phyloP scores from a whole-genome alignment of 2,113 vertebrate species.

The Tricholaema leucomelas region DNA sequence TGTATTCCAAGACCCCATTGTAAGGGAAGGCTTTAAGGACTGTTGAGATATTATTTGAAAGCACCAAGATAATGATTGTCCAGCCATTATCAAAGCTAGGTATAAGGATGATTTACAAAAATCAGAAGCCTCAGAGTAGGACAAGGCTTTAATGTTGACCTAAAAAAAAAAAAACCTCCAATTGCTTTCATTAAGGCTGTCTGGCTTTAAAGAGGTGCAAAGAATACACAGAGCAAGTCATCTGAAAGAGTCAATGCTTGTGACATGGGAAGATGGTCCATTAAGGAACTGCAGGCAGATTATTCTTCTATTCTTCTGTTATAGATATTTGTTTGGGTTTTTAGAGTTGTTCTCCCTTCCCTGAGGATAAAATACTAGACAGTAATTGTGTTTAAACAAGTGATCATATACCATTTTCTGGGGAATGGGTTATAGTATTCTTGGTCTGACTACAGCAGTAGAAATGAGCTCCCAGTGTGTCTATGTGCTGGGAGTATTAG shows the following conservation, averaged over 20 bases:
- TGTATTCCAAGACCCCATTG: constrained; percentile 27
- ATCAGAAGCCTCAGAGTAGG: neutral
- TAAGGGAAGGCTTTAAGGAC: neutral
- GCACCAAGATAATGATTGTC: constrained; percentile 5
- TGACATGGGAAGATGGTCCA: neutral
- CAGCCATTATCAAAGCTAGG: neutral
- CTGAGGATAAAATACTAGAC: neutral
- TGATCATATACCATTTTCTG: neutral
- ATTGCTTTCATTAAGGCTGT: neutral
- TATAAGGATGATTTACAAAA: neutral
- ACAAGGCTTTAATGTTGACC: neutral
- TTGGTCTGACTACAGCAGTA: neutral
- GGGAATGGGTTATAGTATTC: neutral
- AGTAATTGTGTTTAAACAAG: neutral
- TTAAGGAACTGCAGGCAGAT: neutral
- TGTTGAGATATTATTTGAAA: constrained; percentile 10
- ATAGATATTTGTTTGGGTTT: neutral
- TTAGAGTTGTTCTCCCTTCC: neutral
- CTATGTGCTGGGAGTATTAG: too few relatives aligned
- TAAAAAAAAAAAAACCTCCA: neutral
- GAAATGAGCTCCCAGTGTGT: neutral
- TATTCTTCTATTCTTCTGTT: neutral
- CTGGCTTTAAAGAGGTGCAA: neutral
- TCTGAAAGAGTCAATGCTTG: neutral
- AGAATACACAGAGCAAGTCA: neutral